These are phyloP conservation scores for Polyploca ridens DNA, from an alignment of 2,888 invertebrate species.

Conservation along the genomic window DNA sequence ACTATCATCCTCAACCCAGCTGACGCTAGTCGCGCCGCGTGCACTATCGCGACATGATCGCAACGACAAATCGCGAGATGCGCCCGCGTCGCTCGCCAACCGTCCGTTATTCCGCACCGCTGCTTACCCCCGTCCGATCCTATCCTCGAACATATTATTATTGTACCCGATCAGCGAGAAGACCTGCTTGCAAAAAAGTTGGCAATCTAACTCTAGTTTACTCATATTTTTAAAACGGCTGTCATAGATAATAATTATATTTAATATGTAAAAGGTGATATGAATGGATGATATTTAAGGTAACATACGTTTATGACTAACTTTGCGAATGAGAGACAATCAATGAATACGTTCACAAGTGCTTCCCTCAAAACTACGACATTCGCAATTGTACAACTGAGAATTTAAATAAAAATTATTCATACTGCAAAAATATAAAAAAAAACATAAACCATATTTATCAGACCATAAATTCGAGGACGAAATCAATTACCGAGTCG, in stretches of 20 bases:
- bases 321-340: no score
- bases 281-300: no score
- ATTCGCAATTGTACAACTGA: background rate
- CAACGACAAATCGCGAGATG: conserved; percentile 67
- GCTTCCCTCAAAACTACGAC: background rate
- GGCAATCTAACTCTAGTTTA: background rate
- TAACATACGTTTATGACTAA: no score
- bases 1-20: conserved; percentile 40
- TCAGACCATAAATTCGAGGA: conserved; percentile 55
- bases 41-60: conserved; percentile 59
- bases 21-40: conserved; percentile 51
- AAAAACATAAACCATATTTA: conserved; percentile 33
- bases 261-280: no score
- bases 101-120: conserved; percentile 49
- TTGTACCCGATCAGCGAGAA: conserved; percentile 41
- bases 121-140: conserved; percentile 47
- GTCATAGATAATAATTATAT: background rate
- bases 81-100: conserved; percentile 44
- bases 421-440: conserved; percentile 43
- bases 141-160: conserved; percentile 46
- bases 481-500: conserved; percentile 71
- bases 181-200: conserved; percentile 22
- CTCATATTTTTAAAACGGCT: background rate
- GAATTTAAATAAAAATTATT: conserved; percentile 20
- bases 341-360: no score